phyloP scores from a whole-genome alignment of 2,888 invertebrate genomes.

The Netelia melanura region DNA sequence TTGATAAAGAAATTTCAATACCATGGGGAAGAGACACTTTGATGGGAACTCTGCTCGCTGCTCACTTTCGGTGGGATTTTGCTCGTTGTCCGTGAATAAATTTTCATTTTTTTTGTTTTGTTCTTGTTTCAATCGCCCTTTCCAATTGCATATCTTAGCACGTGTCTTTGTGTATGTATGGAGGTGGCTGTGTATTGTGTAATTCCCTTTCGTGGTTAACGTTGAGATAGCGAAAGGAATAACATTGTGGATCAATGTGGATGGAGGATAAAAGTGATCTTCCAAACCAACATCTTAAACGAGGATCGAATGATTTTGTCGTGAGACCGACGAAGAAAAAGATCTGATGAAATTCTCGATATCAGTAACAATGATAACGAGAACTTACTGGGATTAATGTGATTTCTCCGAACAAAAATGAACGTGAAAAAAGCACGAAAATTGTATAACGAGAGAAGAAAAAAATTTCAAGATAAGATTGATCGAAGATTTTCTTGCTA shows the following conservation, averaged over 20 bases:
- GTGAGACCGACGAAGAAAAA: slow-evolving; percentile 1
- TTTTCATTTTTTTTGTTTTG: background rate
- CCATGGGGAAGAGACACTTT: background rate
- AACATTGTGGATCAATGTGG: background rate
- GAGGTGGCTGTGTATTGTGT: background rate
- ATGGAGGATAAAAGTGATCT: slow-evolving; percentile 8
- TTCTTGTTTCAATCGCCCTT: background rate
- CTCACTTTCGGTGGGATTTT: slow-evolving; percentile 6
- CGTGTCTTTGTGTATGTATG: slow-evolving; percentile 18
- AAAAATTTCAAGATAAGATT: background rate
- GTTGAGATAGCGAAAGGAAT: background rate
- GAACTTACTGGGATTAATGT: background rate
- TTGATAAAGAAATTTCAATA: slow-evolving; percentile 30
- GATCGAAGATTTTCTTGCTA: background rate
- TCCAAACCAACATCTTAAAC: slow-evolving; percentile 1
- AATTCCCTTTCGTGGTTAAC: background rate
- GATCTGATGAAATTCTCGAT: slow-evolving; percentile 17
- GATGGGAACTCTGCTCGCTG: background rate
- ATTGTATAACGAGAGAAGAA: background rate
- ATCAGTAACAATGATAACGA: slow-evolving; percentile 34
- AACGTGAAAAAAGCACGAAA: background rate
- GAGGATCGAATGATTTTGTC: slow-evolving; percentile 10
- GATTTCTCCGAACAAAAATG: slow-evolving; percentile 4
- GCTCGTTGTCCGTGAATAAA: slow-evolving; percentile 7
- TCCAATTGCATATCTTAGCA: background rate